Evolutionary conservation across 2,797 vertebrate genomes (phyloP).

Genomic region (Alca torda): DNA sequence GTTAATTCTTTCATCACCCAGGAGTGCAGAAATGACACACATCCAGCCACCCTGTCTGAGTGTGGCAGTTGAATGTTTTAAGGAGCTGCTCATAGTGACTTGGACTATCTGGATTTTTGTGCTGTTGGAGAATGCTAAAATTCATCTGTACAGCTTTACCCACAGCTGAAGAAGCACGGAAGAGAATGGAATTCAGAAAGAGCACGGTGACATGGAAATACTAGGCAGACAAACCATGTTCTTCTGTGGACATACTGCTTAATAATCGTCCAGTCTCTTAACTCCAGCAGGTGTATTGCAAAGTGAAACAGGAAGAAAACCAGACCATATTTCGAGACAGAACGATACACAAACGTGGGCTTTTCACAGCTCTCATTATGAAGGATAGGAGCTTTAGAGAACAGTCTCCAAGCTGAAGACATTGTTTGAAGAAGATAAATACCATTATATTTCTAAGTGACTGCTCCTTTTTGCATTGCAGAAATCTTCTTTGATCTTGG

Average conservation of each 20-base stretch:
- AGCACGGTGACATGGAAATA: neutral
- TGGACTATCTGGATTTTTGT: neutral
- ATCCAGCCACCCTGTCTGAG: neutral
- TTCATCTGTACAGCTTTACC: neutral
- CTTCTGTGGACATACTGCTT: neutral
- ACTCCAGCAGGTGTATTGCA: neutral
- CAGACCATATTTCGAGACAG: neutral
- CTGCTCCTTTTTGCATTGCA: neutral
- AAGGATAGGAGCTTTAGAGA: neutral
- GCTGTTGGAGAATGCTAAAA: neutral
- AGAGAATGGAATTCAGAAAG: neutral
- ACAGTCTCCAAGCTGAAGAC: neutral
- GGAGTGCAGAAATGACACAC: neutral
- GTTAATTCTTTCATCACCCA: neutral
- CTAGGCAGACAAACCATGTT: neutral
- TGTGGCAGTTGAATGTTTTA: neutral
- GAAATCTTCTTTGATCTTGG: slow-evolving; percentile 25
- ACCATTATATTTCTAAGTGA: neutral
- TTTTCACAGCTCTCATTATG: neutral
- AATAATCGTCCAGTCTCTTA: neutral
- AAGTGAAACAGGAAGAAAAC: neutral
- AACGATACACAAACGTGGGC: neutral
- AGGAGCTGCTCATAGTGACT: neutral
- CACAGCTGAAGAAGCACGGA: neutral
- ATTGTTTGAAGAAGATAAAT: neutral